These are phyloP conservation scores for Clarias macrocephalus DNA, from an alignment of 2,113 vertebrate genomes.

Conservation along the genomic window DNA sequence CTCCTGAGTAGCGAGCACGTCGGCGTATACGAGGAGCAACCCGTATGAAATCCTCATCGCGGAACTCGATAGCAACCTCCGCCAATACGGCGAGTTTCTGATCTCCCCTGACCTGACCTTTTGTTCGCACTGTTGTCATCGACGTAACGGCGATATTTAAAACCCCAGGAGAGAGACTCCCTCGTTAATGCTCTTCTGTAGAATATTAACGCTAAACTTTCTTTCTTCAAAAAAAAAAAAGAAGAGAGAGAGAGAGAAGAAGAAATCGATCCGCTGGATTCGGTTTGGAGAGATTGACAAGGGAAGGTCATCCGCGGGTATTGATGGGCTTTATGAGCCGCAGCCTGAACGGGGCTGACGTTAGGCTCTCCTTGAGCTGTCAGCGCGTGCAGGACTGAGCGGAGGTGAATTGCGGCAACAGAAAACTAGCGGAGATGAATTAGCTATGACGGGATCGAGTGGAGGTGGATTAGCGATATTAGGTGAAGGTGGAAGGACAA, in stretches of 20 bases:
- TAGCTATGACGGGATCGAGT: not conserved
- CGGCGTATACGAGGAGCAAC: not conserved
- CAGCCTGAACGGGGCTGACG: slow-evolving; percentile 12
- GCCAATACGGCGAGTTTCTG: not conserved
- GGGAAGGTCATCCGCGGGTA: slow-evolving; percentile 4
- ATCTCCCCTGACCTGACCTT: not conserved
- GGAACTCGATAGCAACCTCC: not conserved
- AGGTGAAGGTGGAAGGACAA: not conserved
- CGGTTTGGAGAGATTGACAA: not conserved
- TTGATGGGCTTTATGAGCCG: not conserved
- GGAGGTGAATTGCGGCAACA: slow-evolving; percentile 3
- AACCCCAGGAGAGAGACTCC: not conserved
- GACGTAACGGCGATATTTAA: not conserved
- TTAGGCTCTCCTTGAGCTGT: slow-evolving; percentile 39
- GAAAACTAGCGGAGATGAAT: not conserved
- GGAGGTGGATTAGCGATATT: not conserved
- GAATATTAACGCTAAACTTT: slow-evolving; percentile 1
- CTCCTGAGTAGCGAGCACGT: slow-evolving; percentile 4
- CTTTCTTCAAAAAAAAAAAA: slow-evolving; percentile 16
- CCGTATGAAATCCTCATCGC: slow-evolving; percentile 2
- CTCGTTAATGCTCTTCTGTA: not conserved
- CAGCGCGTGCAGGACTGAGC: not conserved
- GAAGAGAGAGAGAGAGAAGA: no score
- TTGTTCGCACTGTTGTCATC: not conserved
- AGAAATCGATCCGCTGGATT: slow-evolving; percentile 11